Percentiles rank a stretch among this genome's conserved stretches.
Conservation (phyloP, 1,140 invertebrate species). For the Euura saliciscinereae region DNA sequence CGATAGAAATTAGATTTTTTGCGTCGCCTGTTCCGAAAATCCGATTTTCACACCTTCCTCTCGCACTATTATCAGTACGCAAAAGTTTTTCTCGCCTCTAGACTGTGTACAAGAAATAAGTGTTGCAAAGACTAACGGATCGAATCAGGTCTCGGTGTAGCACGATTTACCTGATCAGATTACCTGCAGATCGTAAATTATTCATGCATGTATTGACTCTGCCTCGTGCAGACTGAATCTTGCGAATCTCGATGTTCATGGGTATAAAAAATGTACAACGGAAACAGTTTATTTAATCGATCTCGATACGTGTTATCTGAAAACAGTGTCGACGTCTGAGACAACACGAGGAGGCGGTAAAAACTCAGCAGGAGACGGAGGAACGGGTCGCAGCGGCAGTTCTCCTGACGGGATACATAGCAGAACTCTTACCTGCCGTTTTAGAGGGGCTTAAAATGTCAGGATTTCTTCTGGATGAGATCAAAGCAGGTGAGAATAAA, state of each 20-base stretch:
- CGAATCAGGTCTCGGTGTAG: no score
- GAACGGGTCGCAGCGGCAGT: conserved; percentile 81
- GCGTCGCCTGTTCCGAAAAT: not conserved
- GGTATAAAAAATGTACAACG: no score
- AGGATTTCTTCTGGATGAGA: conserved; percentile 75
- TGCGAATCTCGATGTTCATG: no score
- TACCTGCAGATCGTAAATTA: not conserved
- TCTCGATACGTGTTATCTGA: no score
- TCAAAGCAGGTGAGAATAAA: conserved; percentile 66
- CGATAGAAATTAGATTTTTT: not conserved
- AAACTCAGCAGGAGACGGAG: conserved; percentile 72
- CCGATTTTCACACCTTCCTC: not conserved
- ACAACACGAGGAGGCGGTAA: conserved; percentile 63
- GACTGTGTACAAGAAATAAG: no score
- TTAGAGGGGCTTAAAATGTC: conserved; percentile 79
- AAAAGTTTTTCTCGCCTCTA: no score
- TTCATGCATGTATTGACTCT: conserved; percentile 6
- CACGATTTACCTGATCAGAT: no score
- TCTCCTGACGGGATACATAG: conserved; percentile 83
- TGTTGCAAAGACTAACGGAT: no score
- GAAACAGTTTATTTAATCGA: no score
- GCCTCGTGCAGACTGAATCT: no score
- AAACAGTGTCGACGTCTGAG: conserved; percentile 61
- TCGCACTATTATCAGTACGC: no score
- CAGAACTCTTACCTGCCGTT: conserved; percentile 82